These are phyloP conservation scores for Ancistrus triradiatus DNA, from an alignment of 2,113 vertebrate species.

Conservation along the genomic window DNA sequence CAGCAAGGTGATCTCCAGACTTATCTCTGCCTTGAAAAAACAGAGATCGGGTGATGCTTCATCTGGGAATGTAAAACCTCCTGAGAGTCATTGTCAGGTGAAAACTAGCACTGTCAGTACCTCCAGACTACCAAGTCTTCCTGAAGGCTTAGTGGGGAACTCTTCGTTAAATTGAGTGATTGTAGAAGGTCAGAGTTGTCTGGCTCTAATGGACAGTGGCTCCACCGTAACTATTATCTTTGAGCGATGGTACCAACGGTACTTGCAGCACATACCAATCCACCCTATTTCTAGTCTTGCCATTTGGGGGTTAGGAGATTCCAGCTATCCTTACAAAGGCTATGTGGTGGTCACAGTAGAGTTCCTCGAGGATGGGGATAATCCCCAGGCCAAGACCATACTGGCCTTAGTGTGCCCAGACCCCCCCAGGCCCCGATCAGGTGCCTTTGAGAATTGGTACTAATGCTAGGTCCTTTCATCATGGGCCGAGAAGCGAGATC, in stretches of 20 bases:
- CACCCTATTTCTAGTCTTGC: not conserved
- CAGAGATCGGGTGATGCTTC: not conserved
- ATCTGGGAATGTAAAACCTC: not conserved
- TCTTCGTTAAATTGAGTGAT: not conserved
- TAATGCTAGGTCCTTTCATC: not conserved
- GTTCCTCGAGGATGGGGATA: not conserved
- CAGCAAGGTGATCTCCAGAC: not conserved
- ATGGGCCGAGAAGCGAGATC: not conserved
- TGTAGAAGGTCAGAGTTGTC: not conserved
- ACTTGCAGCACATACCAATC: not conserved
- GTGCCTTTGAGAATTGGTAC: not conserved
- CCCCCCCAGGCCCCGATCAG: not conserved
- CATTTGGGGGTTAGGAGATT: not conserved
- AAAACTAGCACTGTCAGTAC: not conserved
- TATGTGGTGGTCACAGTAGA: not conserved
- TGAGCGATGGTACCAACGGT: not conserved
- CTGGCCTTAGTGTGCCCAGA: not conserved
- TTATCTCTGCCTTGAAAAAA: not conserved
- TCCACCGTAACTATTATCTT: not conserved
- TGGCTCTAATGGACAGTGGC: not conserved
- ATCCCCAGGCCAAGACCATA: not conserved
- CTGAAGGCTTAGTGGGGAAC: not conserved
- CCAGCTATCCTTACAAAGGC: not conserved
- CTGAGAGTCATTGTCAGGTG: not conserved
- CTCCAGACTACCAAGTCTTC: not conserved